Base-by-base conservation (phyloP, 2,113 vertebrate genomes). In the Alouatta palliata region DNA sequence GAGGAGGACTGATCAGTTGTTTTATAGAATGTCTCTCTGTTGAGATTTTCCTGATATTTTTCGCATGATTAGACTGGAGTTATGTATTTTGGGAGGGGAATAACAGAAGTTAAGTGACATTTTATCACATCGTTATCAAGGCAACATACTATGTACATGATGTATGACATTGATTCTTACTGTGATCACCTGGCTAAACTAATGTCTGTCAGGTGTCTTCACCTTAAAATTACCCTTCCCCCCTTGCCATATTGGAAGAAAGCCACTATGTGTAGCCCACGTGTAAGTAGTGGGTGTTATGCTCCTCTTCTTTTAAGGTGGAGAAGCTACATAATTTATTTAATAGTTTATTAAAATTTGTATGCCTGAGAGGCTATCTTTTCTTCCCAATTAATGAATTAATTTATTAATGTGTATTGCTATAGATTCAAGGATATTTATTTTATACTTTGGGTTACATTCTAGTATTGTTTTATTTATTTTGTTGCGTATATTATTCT, bases 31-130 rank as follows among this genome's bases (percentile, higher is more conserved):
- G 30, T 2, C 45, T 20, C 6, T 58, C 35, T 47, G 13, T 40
- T 79, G 17, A 49, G 21, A 90, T 90, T 90, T 87, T 20, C 87
- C 40, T 85, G 71, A 40, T 85, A 40, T 66, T 93, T 95, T 91
- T 66, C 61, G 92, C 35, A 71, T 70, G 37, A 66, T 52, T 89
- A 89, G 35, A 76, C 23, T 52, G 27, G 23, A 52, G 40, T 80
- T 84, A 40, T 64, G 27, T 56, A 20, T 43, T 35, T 84, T 47
- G 40, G 25, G 23, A 58, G 27, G 37, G 77, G 88, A 86, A 85
- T 61, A 14, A 68, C 20, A 68, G 71, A 87, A 76, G 43, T 91
- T 80, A 87, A 87, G 37, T 82, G 21, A 58, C 21, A 68, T 90
- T 81, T 81, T 11, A 95, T 87, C 27, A 84, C 54, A 90, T 43